Evolutionary conservation across 2,888 invertebrate species (phyloP), one percentile per base, ranked within the genome.

Genomic region (Ferdinandea cuprea): DNA sequence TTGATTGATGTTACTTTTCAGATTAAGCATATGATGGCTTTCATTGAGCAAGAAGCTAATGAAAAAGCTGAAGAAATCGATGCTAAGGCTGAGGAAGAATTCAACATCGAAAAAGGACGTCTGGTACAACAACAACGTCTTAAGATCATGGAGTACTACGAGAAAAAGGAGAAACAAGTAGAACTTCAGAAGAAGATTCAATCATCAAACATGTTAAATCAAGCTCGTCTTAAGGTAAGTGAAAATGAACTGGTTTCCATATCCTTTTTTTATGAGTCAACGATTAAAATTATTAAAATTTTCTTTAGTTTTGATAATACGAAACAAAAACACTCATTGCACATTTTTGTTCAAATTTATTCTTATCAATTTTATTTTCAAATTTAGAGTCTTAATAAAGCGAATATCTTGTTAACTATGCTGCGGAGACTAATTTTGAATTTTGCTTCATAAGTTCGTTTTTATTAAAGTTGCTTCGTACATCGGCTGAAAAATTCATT

Each of bases 1-100:
- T 13, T 37, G 28, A 17, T 4, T 17, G n/a, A 2, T 42, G 50
- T 56, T 0, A 42, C 30, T 66, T 76, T 81, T 6, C 56, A 99
- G 98, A 99, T 99, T 92, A 98, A 99, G 93, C 99, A 99, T 92
- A 99, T 99, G 99, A 99, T 99, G 98, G 99, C 99, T 92, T 99
- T 99, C 94, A 99, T 99, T 92, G 99, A 99, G 92, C 99, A 99
- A 94, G 99, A 99, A 92, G 99, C 99, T 92, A 99, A 98, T 93
- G 99, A 99, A 93, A 99, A 99, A 92, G 99, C 98, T 61, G 99
- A 99, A 92, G 99, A 99, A 94, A 99, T 99, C 91, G 99, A 99
- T 94, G 99, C 99, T 56, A 99, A 99, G 93, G 99, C 99, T 54
- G 99, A 99, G 91, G 99, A 99, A 92, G 99, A 99, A 92, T 99